Evolutionary conservation across 1,140 invertebrate species (phyloP).

Genomic region (Ylistrum balloti): DNA sequence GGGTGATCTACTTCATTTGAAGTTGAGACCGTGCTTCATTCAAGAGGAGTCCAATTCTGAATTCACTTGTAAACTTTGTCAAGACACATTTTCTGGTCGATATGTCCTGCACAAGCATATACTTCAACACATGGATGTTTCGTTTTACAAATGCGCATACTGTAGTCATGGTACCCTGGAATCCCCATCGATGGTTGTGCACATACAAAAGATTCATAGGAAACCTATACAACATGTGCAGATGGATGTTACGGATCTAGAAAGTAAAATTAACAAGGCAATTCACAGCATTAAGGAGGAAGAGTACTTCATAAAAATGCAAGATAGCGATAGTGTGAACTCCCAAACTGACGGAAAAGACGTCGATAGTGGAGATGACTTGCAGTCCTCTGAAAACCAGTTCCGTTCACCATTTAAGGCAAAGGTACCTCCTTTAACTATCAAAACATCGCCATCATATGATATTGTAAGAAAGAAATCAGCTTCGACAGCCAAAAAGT

Average conservation of each 20-base stretch:
- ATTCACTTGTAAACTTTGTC: slow-evolving; percentile 54
- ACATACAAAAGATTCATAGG: slow-evolving; percentile 57
- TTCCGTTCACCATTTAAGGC: not conserved
- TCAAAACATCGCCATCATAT: slow-evolving; percentile 38
- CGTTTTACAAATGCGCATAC: slow-evolving; percentile 60
- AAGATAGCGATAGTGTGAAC: not conserved
- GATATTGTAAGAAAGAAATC: slow-evolving; percentile 5
- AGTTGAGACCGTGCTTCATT: slow-evolving; percentile 57
- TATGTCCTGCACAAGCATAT: slow-evolving; percentile 58
- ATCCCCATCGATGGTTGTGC: slow-evolving; percentile 48
- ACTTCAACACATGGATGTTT: slow-evolving; percentile 58
- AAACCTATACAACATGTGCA: slow-evolving; percentile 58
- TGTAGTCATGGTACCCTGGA: slow-evolving; percentile 60
- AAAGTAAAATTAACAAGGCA: slow-evolving; percentile 60
- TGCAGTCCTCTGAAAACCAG: not conserved
- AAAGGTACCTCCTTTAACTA: not conserved
- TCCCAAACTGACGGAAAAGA: not conserved
- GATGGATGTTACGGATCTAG: slow-evolving; percentile 48
- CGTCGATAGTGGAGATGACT: not conserved
- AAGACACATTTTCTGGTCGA: slow-evolving; percentile 53
- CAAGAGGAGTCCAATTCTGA: slow-evolving; percentile 50
- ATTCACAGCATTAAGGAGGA: slow-evolving; percentile 61
- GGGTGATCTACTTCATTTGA: slow-evolving; percentile 58
- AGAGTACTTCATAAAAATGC: slow-evolving; percentile 41
- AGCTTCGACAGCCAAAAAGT: not conserved